phyloP scores from a whole-genome alignment of 2,113 vertebrate species.

The Gorsachius goisagi region DNA sequence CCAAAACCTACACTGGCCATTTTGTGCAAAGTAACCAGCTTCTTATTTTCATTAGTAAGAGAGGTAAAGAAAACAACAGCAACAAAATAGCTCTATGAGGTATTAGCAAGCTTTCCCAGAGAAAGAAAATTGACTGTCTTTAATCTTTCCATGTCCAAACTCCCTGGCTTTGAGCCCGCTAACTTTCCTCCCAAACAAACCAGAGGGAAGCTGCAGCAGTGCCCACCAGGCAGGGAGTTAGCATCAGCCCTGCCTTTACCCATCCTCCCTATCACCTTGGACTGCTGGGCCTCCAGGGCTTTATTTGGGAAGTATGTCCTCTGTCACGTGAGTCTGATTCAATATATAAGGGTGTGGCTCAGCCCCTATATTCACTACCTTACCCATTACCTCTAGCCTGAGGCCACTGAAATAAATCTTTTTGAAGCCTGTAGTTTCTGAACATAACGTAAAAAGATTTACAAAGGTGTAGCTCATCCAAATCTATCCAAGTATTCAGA shows the following conservation, averaged over 20 bases:
- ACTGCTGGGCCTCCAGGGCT: background rate
- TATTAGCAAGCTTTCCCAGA: background rate
- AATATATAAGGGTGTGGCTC: background rate
- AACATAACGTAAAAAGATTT: background rate
- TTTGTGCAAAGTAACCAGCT: background rate
- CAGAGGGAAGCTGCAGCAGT: background rate
- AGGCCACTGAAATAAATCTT: background rate
- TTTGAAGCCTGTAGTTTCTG: background rate
- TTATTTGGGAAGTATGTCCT: background rate
- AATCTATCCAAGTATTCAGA: background rate
- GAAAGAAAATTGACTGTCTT: background rate
- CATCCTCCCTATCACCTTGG: background rate
- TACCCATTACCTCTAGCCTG: background rate
- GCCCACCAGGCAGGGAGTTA: background rate
- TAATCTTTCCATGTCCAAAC: background rate
- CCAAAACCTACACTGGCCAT: background rate
- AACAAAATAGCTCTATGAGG: background rate
- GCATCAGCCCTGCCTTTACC: background rate
- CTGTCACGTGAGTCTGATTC: background rate
- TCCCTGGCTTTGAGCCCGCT: background rate
- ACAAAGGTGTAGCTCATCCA: background rate
- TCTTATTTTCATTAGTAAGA: background rate
- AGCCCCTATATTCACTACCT: background rate
- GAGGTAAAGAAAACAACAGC: background rate
- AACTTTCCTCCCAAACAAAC: background rate